A percentile compares a stretch with the other conserved stretches of the same genome.
phyloP scores from a whole-genome alignment of 2,797 vertebrate species.

The Trichosurus vulpecula region DNA sequence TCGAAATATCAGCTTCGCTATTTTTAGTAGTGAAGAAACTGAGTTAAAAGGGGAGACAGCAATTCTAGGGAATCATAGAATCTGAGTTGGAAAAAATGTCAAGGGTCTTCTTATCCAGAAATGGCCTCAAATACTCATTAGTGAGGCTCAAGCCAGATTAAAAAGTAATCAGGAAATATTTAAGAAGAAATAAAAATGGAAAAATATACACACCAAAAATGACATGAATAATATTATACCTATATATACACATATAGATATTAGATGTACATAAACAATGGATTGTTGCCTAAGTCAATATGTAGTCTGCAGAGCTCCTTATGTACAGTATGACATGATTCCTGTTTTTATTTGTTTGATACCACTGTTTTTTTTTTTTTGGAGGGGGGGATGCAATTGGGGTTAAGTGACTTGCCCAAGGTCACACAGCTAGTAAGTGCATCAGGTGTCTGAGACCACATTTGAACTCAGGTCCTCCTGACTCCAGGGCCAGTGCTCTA shows the following conservation, averaged over 20 bases:
- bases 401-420: too few relatives aligned
- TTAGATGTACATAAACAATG: neutral
- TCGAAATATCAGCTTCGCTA: neutral
- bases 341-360: neutral
- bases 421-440: too few relatives aligned
- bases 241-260: too few relatives aligned
- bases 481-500: too few relatives aligned
- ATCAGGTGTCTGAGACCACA: too few relatives aligned
- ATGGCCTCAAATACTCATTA: neutral
- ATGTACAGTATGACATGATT: too few relatives aligned
- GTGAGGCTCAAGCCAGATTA: neutral
- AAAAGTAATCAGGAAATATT: neutral
- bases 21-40: neutral
- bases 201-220: neutral
- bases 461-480: too few relatives aligned
- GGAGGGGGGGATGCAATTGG: too few relatives aligned
- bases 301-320: neutral
- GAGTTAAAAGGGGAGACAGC: neutral
- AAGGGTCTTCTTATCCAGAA: neutral
- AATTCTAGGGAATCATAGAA: neutral
- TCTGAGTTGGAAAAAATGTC: neutral
- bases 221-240: too few relatives aligned
- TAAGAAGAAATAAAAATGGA: neutral
- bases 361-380: too few relatives aligned
- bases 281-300: neutral